Percentiles rank a stretch among this genome's conserved stretches.
Evolutionary conservation across 2,888 invertebrate genomes (phyloP).

Genomic region (Eilema caniola): DNA sequence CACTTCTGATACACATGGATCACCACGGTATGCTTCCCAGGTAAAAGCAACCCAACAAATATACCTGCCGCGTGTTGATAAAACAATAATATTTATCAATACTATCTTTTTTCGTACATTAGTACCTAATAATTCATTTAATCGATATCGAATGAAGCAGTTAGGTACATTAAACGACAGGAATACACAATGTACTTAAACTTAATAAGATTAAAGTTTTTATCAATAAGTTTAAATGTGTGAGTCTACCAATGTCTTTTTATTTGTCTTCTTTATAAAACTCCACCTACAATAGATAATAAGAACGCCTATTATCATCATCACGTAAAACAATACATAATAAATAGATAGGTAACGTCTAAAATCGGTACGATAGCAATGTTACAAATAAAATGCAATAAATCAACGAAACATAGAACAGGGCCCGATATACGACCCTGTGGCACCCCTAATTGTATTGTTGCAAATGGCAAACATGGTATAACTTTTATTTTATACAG

Average conservation of each 20-base stretch:
- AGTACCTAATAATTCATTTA: conserved; percentile 1
- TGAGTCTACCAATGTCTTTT: not conserved
- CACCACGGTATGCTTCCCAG: not conserved
- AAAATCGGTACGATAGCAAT: too few relatives aligned
- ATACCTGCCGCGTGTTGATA: not conserved
- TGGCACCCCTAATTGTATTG: not conserved
- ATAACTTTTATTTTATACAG: too few relatives aligned
- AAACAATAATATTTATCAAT: not conserved
- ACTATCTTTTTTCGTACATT: not conserved
- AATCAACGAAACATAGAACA: not conserved
- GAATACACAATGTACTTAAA: conserved; percentile 1
- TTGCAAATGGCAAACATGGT: too few relatives aligned
- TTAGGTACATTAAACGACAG: conserved; percentile 2
- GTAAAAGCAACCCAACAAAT: not conserved
- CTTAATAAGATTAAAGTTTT: not conserved
- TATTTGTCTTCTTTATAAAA: not conserved
- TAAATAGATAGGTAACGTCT: not conserved
- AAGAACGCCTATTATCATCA: too few relatives aligned
- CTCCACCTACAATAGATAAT: too few relatives aligned
- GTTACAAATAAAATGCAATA: too few relatives aligned
- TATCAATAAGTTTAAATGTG: not conserved
- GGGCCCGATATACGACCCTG: not conserved
- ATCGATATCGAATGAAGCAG: not conserved
- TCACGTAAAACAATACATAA: too few relatives aligned
- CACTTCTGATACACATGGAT: not conserved